A percentile compares a stretch with the other conserved stretches of the same genome.
phyloP scores from a whole-genome alignment of 2,888 invertebrate species.

The Rotaria socialis region DNA sequence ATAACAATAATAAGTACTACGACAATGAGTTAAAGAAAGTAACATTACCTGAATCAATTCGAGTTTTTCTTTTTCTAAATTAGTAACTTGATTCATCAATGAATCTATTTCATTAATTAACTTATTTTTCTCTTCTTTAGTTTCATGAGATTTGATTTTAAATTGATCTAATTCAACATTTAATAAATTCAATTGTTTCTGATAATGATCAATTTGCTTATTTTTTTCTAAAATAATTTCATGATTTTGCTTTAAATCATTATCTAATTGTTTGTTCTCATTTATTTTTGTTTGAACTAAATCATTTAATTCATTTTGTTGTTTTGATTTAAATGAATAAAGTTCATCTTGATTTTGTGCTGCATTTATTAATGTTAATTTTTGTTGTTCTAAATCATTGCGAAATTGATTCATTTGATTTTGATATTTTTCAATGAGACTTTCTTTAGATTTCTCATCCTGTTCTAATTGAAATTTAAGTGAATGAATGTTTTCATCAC shows the following conservation, averaged over 20 bases:
- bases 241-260: neutral
- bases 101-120: neutral
- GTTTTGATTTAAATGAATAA: neutral
- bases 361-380: neutral
- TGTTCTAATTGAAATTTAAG: neutral
- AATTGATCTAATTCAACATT: neutral
- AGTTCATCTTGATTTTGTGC: neutral
- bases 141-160: neutral
- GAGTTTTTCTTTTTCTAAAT: neutral
- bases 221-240: neutral
- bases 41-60: neutral
- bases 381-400: neutral
- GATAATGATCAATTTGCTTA: neutral
- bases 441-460: neutral
- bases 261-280: neutral
- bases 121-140: neutral
- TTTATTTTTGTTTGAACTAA: neutral
- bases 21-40: too few species aligned
- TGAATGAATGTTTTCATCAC: slow-evolving; percentile 2
- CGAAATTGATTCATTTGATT: neutral
- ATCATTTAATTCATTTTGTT: neutral
- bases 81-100: neutral
- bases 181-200: neutral
- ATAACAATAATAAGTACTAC: neutral
- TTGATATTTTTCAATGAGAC: neutral